Evolutionary conservation across 2,888 invertebrate genomes (phyloP).

Genomic region (Drosophila gaucha): DNA sequence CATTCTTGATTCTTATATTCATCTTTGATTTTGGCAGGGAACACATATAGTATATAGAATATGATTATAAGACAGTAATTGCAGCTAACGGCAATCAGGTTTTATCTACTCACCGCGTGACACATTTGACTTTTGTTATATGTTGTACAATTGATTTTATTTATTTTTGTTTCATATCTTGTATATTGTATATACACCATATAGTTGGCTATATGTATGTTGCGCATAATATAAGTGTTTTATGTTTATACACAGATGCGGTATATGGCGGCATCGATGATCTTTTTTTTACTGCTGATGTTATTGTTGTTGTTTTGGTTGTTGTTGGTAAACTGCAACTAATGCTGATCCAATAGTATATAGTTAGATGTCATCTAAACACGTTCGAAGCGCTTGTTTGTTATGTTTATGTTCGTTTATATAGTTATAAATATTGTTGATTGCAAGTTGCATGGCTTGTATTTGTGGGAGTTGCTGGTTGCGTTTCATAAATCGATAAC

Average conservation of each 20-base stretch:
- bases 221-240: slow-evolving; percentile 58
- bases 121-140: slow-evolving; percentile 81
- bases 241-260: slow-evolving; percentile 60
- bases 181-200: slow-evolving; percentile 59
- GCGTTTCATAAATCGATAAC: slow-evolving; percentile 3
- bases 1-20: too few relatives aligned
- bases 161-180: slow-evolving; percentile 16
- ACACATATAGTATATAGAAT: too few relatives aligned
- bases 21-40: too few relatives aligned
- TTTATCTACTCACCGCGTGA: slow-evolving; percentile 84
- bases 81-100: slow-evolving; percentile 9
- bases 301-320: slow-evolving; percentile 12
- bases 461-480: slow-evolving; percentile 25
- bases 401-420: slow-evolving; percentile 8
- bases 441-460: slow-evolving; percentile 29
- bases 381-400: slow-evolving; percentile 30
- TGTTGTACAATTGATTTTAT: slow-evolving; percentile 70
- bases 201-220: slow-evolving; percentile 69
- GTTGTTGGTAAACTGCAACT: slow-evolving; percentile 46
- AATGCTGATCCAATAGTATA: slow-evolving; percentile 49
- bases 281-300: slow-evolving; percentile 14
- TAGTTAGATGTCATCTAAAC: slow-evolving; percentile 35
- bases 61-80: too few relatives aligned
- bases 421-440: slow-evolving; percentile 27
- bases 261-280: slow-evolving; percentile 60